A percentile compares a stretch with the other conserved stretches of the same genome.
phyloP scores from a whole-genome alignment of 2,888 invertebrate genomes.

The Lasioglossum figueresi region DNA sequence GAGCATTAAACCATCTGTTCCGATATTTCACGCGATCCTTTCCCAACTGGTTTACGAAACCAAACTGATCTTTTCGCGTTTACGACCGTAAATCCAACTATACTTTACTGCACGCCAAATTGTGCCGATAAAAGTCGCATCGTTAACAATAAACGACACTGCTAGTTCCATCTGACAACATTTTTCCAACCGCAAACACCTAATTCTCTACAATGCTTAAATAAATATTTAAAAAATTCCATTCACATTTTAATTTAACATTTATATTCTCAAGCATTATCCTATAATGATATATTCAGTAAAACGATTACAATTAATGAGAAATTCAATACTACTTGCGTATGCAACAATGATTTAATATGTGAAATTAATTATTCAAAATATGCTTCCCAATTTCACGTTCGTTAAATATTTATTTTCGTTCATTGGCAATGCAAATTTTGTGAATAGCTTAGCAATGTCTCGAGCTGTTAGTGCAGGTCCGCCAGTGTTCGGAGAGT shows the following conservation, averaged over 20 bases:
- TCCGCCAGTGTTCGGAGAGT: background rate
- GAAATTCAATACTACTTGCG: too few species aligned
- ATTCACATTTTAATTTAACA: too few species aligned
- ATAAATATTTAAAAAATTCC: background rate
- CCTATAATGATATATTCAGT: too few species aligned
- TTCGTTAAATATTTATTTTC: background rate
- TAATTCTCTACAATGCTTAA: background rate
- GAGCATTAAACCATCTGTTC: conserved; percentile 1
- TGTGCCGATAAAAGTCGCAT: background rate
- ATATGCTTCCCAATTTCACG: background rate
- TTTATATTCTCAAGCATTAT: too few species aligned
- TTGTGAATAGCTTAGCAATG: background rate
- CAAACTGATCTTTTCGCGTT: background rate
- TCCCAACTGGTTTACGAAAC: conserved; percentile 38
- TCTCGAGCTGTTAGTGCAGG: background rate
- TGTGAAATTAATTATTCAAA: background rate
- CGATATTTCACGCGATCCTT: conserved; percentile 18
- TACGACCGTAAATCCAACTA: background rate
- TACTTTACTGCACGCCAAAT: background rate
- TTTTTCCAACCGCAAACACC: background rate
- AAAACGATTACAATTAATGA: background rate
- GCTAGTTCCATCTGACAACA: background rate
- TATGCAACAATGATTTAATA: background rate
- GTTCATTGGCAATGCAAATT: background rate
- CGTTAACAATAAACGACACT: background rate